Evolutionary conservation across 2,888 invertebrate genomes (phyloP), one percentile per base, ranked within the genome.

Genomic region (Psococerastis gibbosa): DNA sequence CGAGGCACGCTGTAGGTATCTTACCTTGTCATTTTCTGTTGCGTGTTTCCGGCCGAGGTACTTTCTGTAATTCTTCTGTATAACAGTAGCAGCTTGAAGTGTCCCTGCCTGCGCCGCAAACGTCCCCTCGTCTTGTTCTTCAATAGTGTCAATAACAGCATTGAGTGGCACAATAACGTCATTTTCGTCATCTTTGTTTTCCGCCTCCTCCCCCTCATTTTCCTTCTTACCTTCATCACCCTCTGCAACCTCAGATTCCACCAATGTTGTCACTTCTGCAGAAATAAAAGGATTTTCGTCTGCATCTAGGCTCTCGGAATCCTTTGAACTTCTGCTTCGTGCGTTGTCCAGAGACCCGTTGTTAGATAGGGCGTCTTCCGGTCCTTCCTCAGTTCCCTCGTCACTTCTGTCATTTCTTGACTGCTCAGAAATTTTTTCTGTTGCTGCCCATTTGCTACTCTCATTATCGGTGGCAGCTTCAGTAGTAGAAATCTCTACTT

Each of bases 21-120:
- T 38, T 38, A 13, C n/a, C 38, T 6, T n/a, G n/a, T n/a, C n/a
- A n/a, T n/a, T n/a, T n/a, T n/a, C n/a, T n/a, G n/a, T n/a, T n/a
- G 38, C 38, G 9, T 13, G 48, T 44, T 52, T 52, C 20, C 53
- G 42, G 3, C 50, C 51, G 17, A 66, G 60, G 49, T 68, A 70
- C 2, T 70, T 70, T 22, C 69, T 61, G 52, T 69, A 69, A 43
- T 66, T 66, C 32, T 70, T 69, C 56, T 70, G 70, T 43, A 70
- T 70, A 52, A 66, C 68, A 9, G 64, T 65, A 8, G 69, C 69
- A 18, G 70, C 70, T 54, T 49, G 32, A 3, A 33, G 15, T 9
- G 22, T 32, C n/a, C 20, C 41, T 20, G 20, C 20, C 22, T 38
- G 17, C 18, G 17, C 38, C 15, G 17, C 20, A n/a, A n/a, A 38